Percentiles rank a stretch among this genome's conserved stretches.
phyloP scores from a whole-genome alignment of 2,797 vertebrate genomes.

The Crocodylus rhombifer region DNA sequence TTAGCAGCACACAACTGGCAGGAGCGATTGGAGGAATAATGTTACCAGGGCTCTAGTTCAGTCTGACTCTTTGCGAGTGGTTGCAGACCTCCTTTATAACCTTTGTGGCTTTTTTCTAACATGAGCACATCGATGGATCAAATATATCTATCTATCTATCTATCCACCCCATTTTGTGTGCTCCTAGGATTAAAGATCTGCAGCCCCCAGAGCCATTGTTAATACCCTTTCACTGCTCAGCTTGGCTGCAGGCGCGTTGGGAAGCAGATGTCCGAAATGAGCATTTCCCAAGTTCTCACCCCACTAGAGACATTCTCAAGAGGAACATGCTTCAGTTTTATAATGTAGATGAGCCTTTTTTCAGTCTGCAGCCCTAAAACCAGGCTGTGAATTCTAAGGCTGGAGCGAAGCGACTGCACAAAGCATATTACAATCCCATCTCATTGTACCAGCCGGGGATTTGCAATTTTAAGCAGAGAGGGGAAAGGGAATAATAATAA shows the following conservation, averaged over 20 bases:
- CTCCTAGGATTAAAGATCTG: neutral
- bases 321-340: constrained; percentile 64
- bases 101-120: constrained; percentile 19
- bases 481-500: constrained; percentile 50
- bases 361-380: constrained; percentile 43
- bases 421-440: constrained; percentile 49
- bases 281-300: constrained; percentile 54
- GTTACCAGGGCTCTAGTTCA: neutral
- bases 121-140: neutral
- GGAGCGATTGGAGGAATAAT: constrained; percentile 30
- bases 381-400: constrained; percentile 53
- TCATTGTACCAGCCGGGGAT: constrained; percentile 69
- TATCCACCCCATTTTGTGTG: neutral
- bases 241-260: constrained; percentile 36
- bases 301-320: constrained; percentile 51
- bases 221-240: neutral
- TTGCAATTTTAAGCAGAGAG: constrained; percentile 73
- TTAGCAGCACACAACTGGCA: neutral
- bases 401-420: constrained; percentile 32
- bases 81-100: neutral
- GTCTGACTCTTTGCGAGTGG: neutral
- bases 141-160: neutral
- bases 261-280: constrained; percentile 60
- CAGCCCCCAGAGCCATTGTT: neutral
- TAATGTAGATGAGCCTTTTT: constrained; percentile 65